Conservation (phyloP, 2,113 vertebrate genomes). For the Euleptes europaea region DNA sequence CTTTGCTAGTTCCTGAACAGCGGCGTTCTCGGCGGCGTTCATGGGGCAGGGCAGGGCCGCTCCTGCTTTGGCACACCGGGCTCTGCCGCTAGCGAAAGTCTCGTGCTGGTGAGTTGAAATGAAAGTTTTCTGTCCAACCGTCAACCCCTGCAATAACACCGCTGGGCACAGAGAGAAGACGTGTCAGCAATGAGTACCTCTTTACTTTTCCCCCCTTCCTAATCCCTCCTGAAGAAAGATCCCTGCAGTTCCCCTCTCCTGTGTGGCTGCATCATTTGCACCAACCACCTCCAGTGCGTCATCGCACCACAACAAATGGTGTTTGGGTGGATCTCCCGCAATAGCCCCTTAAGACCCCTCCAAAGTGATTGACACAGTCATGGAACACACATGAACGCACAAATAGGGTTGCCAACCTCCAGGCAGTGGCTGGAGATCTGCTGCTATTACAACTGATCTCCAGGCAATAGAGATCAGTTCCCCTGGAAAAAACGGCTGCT, state of each 20-base stretch:
- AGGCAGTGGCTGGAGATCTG: too few relatives aligned
- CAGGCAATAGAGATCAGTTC: too few relatives aligned
- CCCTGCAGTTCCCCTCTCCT: not conserved
- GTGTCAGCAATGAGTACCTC: not conserved
- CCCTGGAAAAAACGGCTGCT: too few relatives aligned
- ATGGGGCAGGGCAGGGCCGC: not conserved
- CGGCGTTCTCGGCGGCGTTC: conserved; percentile 33
- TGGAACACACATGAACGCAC: too few relatives aligned
- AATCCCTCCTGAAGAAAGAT: too few relatives aligned
- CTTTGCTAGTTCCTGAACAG: not conserved
- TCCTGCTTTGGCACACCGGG: conserved; percentile 15
- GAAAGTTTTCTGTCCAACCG: conserved; percentile 18
- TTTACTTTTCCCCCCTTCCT: too few relatives aligned
- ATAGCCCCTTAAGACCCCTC: not conserved
- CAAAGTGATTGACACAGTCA: not conserved
- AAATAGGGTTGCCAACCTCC: too few relatives aligned
- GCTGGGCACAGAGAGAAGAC: conserved; percentile 8
- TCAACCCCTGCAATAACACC: conserved; percentile 24
- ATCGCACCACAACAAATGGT: too few relatives aligned
- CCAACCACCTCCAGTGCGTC: not conserved
- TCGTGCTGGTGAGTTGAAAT: conserved; percentile 9
- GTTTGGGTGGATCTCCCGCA: accelerated
- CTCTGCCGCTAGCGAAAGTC: conserved; percentile 27
- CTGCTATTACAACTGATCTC: too few relatives aligned
- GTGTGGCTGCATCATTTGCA: not conserved